Percentiles rank a stretch among this genome's conserved stretches.
These are phyloP conservation scores for Phasianus colchicus DNA, from an alignment of 2,113 vertebrate genomes.

Conservation along the genomic window DNA sequence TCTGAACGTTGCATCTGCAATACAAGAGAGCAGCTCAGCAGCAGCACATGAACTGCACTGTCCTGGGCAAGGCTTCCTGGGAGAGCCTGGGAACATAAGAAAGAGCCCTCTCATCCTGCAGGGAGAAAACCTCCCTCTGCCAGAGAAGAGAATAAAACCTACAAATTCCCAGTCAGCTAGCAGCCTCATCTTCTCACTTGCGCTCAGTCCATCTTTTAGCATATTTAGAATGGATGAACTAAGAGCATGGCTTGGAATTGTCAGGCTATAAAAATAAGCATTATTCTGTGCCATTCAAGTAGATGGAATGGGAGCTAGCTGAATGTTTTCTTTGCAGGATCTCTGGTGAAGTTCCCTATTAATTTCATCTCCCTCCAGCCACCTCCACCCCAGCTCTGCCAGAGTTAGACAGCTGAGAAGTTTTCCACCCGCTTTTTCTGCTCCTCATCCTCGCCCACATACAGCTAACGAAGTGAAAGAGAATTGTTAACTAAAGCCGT, in stretches of 20 bases:
- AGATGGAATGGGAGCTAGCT: conserved; percentile 37
- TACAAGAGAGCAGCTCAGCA: neutral
- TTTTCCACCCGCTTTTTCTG: conserved; percentile 49
- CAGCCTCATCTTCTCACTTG: neutral
- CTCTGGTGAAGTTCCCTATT: neutral
- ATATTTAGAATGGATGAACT: conserved; percentile 10
- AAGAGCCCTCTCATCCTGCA: neutral
- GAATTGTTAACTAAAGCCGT: conserved; percentile 1
- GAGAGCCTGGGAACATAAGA: neutral
- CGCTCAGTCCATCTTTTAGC: conserved; percentile 5
- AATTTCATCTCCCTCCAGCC: neutral
- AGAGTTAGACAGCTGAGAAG: conserved; percentile 42
- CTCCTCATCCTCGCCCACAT: conserved; percentile 39
- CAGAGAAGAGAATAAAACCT: neutral
- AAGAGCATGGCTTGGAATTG: neutral
- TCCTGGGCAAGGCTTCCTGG: neutral
- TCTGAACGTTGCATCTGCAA: neutral
- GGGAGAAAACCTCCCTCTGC: neutral
- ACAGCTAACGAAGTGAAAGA: conserved; percentile 48
- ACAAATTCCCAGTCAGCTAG: neutral
- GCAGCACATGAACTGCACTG: neutral
- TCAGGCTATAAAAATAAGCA: neutral
- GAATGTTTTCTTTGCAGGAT: neutral
- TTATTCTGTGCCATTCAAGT: neutral
- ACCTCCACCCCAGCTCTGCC: conserved; percentile 36